A percentile compares a stretch with the other conserved stretches of the same genome.
These are phyloP conservation scores for Oligia strigilis DNA, from an alignment of 2,888 invertebrate genomes.

Conservation along the genomic window DNA sequence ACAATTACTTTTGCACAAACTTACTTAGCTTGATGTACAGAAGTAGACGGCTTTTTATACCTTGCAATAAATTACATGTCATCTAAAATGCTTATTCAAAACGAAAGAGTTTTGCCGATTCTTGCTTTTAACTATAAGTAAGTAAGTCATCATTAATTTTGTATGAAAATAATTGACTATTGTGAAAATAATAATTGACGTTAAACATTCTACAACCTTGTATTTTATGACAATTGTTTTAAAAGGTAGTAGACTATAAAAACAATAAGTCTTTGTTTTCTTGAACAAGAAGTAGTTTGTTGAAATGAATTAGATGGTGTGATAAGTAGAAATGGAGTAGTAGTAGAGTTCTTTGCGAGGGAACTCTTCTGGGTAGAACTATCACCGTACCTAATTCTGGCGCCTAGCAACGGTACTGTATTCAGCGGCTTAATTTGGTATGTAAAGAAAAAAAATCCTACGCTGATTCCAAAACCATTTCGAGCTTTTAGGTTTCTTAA, in stretches of 20 bases:
- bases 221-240: background rate
- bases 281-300: background rate
- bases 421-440: no score
- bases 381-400: background rate
- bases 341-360: background rate
- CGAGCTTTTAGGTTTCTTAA: no score
- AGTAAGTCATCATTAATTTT: background rate
- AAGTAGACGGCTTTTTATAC: background rate
- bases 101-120: background rate
- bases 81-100: background rate
- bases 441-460: no score
- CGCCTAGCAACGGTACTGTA: background rate
- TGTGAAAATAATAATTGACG: background rate
- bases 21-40: background rate
- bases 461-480: no score
- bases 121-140: background rate
- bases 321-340: background rate
- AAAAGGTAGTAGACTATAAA: background rate
- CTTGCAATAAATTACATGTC: no score
- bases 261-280: background rate
- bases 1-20: background rate
- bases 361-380: background rate
- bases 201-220: background rate
- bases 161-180: background rate
- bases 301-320: background rate